Conservation (phyloP, 2,113 vertebrate species). For the Nothocercus nigrocapillus region DNA sequence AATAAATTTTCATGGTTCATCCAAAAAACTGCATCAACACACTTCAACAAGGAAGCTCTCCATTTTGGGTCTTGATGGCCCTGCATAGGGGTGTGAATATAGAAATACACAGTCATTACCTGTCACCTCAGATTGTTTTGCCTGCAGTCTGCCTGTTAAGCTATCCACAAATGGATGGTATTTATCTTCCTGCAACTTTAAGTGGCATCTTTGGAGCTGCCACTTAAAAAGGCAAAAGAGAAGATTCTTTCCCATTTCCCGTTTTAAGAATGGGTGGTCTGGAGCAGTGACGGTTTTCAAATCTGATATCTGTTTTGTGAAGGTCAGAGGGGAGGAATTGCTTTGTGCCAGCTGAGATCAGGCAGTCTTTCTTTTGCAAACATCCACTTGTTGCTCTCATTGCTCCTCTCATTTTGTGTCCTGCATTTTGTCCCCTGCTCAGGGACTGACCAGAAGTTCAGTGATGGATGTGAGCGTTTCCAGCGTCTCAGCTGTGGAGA, state of each 20-base stretch:
- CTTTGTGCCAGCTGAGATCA: neutral
- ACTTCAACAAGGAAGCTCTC: neutral
- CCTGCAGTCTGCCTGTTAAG: neutral
- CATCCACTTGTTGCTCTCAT: neutral
- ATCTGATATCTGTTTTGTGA: neutral
- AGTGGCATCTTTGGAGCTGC: neutral
- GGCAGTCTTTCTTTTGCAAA: neutral
- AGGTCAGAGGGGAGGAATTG: neutral
- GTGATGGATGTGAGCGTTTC: neutral
- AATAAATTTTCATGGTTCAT: neutral
- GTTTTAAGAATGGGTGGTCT: neutral
- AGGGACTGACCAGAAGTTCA: neutral
- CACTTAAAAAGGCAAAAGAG: neutral
- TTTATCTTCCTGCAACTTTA: neutral
- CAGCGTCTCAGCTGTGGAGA: no score
- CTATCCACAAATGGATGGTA: neutral
- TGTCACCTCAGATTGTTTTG: neutral
- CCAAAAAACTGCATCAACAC: neutral
- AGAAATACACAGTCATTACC: neutral
- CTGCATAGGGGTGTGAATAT: fast-evolving
- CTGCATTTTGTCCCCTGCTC: fast-evolving
- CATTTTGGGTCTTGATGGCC: neutral
- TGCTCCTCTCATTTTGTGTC: neutral
- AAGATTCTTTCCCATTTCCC: neutral
- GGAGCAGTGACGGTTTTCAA: neutral